phyloP scores from a whole-genome alignment of 2,888 invertebrate genomes.

The Microplitis deprimator region DNA sequence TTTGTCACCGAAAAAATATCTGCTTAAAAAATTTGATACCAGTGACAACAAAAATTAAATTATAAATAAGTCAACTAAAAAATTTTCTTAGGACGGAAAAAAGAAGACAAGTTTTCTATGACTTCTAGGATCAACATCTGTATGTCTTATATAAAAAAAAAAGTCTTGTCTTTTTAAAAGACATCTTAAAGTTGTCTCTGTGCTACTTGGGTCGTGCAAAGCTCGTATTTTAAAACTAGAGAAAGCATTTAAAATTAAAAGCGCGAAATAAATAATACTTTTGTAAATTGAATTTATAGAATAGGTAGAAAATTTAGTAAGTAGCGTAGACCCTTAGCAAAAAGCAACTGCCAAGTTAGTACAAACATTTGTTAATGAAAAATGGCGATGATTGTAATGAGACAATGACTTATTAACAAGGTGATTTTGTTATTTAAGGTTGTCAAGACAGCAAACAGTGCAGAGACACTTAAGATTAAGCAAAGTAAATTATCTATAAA shows the following conservation, averaged over 20 bases:
- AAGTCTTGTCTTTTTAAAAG: too few relatives aligned
- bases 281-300: slow-evolving; percentile 13
- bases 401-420: slow-evolving; percentile 23
- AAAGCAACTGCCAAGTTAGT: slow-evolving; percentile 42
- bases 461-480: slow-evolving; percentile 28
- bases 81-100: too few relatives aligned
- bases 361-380: slow-evolving; percentile 11
- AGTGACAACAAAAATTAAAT: too few relatives aligned
- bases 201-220: background rate
- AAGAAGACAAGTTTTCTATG: too few relatives aligned
- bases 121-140: too few relatives aligned
- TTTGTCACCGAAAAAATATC: too few relatives aligned
- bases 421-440: slow-evolving; percentile 10
- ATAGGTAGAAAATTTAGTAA: slow-evolving; percentile 24
- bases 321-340: slow-evolving; percentile 49
- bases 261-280: slow-evolving; percentile 4
- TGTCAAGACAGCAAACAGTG: slow-evolving; percentile 3
- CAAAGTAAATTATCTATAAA: slow-evolving; percentile 9
- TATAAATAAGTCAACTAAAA: too few relatives aligned
- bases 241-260: background rate
- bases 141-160: too few relatives aligned
- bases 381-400: slow-evolving; percentile 19
- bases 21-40: too few relatives aligned
- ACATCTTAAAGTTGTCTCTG: background rate
- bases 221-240: background rate